Conservation (phyloP, 2,797 vertebrate species). For the Clarias pachynema region DNA sequence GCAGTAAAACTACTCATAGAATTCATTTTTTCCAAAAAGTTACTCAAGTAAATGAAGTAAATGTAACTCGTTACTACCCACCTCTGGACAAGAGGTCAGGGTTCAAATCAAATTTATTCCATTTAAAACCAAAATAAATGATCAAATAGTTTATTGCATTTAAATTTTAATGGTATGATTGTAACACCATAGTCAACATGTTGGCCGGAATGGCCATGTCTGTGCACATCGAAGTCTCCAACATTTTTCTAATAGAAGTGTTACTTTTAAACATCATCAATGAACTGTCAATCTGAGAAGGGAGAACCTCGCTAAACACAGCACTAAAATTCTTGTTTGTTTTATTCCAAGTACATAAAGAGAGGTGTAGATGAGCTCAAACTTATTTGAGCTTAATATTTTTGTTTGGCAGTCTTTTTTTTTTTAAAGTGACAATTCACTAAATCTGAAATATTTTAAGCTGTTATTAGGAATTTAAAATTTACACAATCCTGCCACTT, state of each 20-base stretch:
- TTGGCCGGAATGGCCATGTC: background rate
- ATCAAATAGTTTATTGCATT: background rate
- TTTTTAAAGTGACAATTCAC: background rate
- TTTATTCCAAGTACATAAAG: background rate
- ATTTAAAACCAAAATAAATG: background rate
- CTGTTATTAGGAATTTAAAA: background rate
- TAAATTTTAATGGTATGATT: background rate
- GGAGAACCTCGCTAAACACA: background rate
- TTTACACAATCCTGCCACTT: background rate
- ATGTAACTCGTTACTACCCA: too few relatives aligned
- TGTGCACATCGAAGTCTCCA: background rate
- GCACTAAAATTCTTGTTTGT: background rate
- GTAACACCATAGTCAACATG: background rate
- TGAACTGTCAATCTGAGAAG: background rate
- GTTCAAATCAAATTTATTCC: background rate
- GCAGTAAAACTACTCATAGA: too few relatives aligned
- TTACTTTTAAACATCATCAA: background rate
- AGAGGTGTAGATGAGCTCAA: background rate
- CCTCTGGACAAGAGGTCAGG: background rate
- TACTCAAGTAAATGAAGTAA: too few relatives aligned
- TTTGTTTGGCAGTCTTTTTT: background rate
- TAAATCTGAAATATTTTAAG: background rate
- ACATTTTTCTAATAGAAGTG: background rate
- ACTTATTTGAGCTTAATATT: too few relatives aligned
- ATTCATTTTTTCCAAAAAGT: too few relatives aligned